Percentiles rank a stretch among this genome's conserved stretches.
Conservation (phyloP, 2,797 vertebrate species). For the Hemitrygon akajei region DNA sequence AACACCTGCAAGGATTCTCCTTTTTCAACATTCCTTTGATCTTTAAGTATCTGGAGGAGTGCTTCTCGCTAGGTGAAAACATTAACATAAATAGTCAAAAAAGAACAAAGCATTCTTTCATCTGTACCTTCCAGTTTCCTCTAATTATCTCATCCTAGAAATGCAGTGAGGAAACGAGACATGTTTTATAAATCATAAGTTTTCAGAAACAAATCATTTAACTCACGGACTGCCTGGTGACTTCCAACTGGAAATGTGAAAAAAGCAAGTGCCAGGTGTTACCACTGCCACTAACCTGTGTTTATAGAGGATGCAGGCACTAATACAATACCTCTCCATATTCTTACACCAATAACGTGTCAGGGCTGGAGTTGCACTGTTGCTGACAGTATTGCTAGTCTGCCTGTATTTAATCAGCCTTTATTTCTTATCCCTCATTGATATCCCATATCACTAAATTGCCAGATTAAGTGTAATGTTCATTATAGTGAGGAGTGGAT, state of each 20-base stretch:
- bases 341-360: not conserved
- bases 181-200: slow-evolving; percentile 30
- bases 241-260: slow-evolving; percentile 8
- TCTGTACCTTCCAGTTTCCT: slow-evolving; percentile 28
- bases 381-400: not conserved
- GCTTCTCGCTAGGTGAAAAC: not conserved
- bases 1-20: slow-evolving; percentile 29
- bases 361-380: not conserved
- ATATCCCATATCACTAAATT: not conserved
- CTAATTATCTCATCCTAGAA: slow-evolving; percentile 30
- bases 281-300: slow-evolving; percentile 25
- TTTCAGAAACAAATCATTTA: slow-evolving; percentile 15
- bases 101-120: slow-evolving; percentile 31
- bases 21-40: slow-evolving; percentile 31
- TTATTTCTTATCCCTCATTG: not conserved
- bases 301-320: not conserved
- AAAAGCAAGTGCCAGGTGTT: slow-evolving; percentile 19
- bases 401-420: not conserved
- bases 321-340: not conserved
- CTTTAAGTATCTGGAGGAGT: slow-evolving; percentile 14
- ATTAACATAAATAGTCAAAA: slow-evolving; percentile 28
- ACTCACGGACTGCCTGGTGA: not conserved
- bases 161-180: not conserved
- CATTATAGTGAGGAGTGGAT: not conserved
- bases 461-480: not conserved